These are phyloP conservation scores for Hippolais icterina DNA, from an alignment of 2,113 vertebrate species.

Conservation along the genomic window DNA sequence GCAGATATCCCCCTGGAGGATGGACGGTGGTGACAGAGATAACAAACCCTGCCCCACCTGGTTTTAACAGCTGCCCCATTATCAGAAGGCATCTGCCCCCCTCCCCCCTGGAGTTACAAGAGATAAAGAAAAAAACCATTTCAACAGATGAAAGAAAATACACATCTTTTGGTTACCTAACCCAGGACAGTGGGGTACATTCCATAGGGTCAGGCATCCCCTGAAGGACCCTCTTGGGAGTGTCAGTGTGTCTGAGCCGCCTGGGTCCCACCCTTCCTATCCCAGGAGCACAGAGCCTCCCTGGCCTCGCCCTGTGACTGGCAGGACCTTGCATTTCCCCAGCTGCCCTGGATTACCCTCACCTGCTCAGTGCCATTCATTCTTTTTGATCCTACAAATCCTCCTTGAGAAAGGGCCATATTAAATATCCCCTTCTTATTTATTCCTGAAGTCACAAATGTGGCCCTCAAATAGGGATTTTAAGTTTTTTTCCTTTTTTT, in stretches of 20 bases:
- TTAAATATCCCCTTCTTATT: not conserved
- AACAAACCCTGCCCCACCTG: too few species aligned
- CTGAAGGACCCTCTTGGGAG: not conserved
- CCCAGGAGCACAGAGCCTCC: not conserved
- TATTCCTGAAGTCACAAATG: not conserved
- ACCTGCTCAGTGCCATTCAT: not conserved
- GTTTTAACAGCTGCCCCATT: too few species aligned
- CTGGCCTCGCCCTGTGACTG: rapidly evolving
- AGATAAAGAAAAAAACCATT: too few species aligned
- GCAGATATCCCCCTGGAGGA: too few species aligned
- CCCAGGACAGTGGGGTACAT: not conserved
- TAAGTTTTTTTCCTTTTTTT: rapidly evolving
- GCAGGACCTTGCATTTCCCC: not conserved
- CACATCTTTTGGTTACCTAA: too few species aligned
- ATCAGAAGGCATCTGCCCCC: too few species aligned
- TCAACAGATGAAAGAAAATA: too few species aligned
- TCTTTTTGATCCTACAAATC: not conserved
- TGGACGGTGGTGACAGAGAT: too few species aligned
- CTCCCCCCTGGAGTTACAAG: too few species aligned
- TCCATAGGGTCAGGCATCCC: not conserved
- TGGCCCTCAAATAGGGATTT: not conserved
- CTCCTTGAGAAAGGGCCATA: not conserved
- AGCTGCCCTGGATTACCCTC: not conserved
- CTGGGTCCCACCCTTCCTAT: rapidly evolving
- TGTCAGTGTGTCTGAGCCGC: rapidly evolving